Conservation (phyloP, 2,888 invertebrate genomes). For the Unio delphinus region DNA sequence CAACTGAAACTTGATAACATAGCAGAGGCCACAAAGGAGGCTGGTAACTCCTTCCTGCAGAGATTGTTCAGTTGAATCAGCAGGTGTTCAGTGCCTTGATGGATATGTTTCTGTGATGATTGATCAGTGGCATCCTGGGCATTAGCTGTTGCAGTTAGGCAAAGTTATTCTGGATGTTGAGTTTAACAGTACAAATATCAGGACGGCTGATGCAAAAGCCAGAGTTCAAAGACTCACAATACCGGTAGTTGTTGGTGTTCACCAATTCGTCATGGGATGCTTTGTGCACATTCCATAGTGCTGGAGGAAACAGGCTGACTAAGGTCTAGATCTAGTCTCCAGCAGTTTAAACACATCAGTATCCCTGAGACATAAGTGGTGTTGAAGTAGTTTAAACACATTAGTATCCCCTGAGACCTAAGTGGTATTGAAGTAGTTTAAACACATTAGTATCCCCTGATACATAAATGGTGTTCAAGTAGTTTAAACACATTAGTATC, state of each 20-base stretch:
- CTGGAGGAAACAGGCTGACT: neutral
- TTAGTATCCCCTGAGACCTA: neutral
- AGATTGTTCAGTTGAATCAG: too few relatives aligned
- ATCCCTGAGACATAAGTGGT: neutral
- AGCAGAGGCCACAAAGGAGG: too few relatives aligned
- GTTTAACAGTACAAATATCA: neutral
- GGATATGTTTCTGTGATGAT: too few relatives aligned
- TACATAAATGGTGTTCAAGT: constrained; percentile 3
- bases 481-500: neutral
- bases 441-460: neutral
- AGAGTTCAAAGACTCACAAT: constrained; percentile 3
- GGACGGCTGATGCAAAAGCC: neutral
- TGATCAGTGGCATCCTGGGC: too few relatives aligned
- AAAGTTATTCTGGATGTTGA: neutral
- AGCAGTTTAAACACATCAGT: too few relatives aligned
- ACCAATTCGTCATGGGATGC: neutral
- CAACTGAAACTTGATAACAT: too few relatives aligned
- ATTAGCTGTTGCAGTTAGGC: too few relatives aligned
- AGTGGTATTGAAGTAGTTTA: constrained; percentile 4
- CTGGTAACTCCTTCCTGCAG: too few relatives aligned
- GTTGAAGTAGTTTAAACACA: constrained; percentile 3
- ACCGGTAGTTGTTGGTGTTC: constrained; percentile 4
- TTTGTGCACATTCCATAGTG: constrained; percentile 4
- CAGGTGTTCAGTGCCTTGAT: too few relatives aligned
- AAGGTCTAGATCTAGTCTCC: too few relatives aligned